A percentile compares a stretch with the other conserved stretches of the same genome.
Conservation (phyloP, 2,888 invertebrate species). For the Eupithecia abbreviata region DNA sequence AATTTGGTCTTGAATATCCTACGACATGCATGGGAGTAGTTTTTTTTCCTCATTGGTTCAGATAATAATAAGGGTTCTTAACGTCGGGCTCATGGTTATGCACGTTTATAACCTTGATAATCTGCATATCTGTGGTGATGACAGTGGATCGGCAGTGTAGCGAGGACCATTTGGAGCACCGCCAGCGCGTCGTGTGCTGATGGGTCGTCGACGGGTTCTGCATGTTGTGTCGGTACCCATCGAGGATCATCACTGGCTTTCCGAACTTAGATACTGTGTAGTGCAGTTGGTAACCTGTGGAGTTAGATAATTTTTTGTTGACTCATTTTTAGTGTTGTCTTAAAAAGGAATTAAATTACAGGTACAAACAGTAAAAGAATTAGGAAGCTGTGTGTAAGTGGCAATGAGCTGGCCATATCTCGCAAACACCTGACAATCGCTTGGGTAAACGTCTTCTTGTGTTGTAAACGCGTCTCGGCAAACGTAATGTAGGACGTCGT, state of each 20-base stretch:
- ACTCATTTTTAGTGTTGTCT: too few species aligned
- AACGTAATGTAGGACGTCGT: too few species aligned
- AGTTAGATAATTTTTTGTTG: background rate
- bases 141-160: background rate
- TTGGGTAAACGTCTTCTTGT: too few species aligned
- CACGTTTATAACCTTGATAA: background rate
- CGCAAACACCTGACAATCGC: too few species aligned
- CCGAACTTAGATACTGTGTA: constrained; percentile 22
- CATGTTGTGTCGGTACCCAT: constrained; percentile 23
- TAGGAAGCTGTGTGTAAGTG: too few species aligned
- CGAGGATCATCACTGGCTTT: constrained; percentile 23
- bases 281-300: background rate
- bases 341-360: too few species aligned
- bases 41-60: background rate
- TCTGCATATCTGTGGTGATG: background rate
- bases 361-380: too few species aligned
- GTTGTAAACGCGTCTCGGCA: too few species aligned
- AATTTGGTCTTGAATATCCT: too few species aligned
- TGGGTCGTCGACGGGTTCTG: background rate
- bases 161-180: constrained; percentile 1
- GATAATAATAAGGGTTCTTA: background rate
- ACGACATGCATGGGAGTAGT: too few species aligned
- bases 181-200: background rate
- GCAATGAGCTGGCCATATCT: too few species aligned
- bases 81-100: background rate